Evolutionary conservation across 2,113 vertebrate genomes (phyloP).

Genomic region (Anarhynchus alexandrinus): DNA sequence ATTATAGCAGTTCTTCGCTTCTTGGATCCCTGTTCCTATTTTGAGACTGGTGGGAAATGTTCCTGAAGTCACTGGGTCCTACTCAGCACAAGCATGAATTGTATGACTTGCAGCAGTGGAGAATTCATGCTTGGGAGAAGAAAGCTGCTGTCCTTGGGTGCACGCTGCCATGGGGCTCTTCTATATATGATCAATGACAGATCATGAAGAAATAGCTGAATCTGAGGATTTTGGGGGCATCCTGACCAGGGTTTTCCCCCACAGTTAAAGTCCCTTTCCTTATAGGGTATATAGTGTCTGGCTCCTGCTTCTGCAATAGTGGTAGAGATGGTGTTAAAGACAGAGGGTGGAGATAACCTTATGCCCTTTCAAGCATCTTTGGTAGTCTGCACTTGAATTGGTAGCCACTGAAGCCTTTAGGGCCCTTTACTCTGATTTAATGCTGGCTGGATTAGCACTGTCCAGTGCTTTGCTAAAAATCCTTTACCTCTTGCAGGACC

Average conservation of each 20-base stretch:
- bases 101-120: not conserved
- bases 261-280: not conserved
- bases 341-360: not conserved
- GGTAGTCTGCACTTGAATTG: not conserved
- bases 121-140: not conserved
- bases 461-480: not conserved
- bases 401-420: not conserved
- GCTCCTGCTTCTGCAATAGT: not conserved
- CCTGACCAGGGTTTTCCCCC: not conserved
- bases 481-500: not conserved
- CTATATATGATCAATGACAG: not conserved
- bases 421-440: not conserved
- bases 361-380: not conserved
- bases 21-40: slow-evolving; percentile 11
- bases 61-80: not conserved
- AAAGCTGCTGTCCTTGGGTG: not conserved
- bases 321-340: not conserved
- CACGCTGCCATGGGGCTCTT: not conserved
- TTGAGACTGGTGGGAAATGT: slow-evolving; percentile 28
- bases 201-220: not conserved
- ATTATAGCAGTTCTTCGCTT: not conserved
- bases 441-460: not conserved
- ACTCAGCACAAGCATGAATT: not conserved
- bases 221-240: not conserved
- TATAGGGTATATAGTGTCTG: not conserved